Base-by-base conservation (phyloP, 2,113 vertebrate species). In the Gobius niger region DNA sequence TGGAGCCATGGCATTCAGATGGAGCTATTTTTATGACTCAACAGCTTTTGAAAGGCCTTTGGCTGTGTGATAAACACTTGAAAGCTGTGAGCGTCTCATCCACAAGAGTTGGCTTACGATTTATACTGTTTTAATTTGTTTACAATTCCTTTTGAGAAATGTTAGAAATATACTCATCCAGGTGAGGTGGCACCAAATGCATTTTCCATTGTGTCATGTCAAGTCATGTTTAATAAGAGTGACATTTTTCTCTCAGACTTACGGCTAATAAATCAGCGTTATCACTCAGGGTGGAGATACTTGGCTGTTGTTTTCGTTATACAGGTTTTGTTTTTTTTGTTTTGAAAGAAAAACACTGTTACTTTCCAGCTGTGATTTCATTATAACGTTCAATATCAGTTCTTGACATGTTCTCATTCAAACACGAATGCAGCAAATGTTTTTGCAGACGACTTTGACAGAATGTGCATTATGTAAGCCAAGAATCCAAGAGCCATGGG, bases 1-100 rank as follows among this genome's bases (percentile, higher is more conserved):
- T 78, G 52, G 81, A 81, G 88, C 76, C 9, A 73, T 76, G 77
- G 79, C 81, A 81, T 85, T 88, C 72, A 73, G 50, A 81, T 71
- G 79, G 64, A 82, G 85, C 89, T 90, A 87, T 90, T 90, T 90
- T 85, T 88, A 79, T 83, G 83, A 85, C 85, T 84, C 74, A 34
- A 85, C 82, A 79, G 87, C 89, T 86, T 87, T 78, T 78, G 66
- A 84, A 88, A 86, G 83, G 67, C 78, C 42, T 34, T 13, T 83
- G 86, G 81, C 84, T 84, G 80, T 19, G 65, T 83, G 88, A 90
- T 88, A 89, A 89, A 90, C 85, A 85, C 82, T 89, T 85, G 67
- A 82, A 86, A 85, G 78, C 87, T 72, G 82, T 74, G 64, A 83
- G 77, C 56, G 44, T 64, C 84, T 86, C 80, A 67, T 72, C 77